A percentile compares a stretch with the other conserved stretches of the same genome.
phyloP scores from a whole-genome alignment of 2,797 vertebrate species.

The Australoheros facetus region DNA sequence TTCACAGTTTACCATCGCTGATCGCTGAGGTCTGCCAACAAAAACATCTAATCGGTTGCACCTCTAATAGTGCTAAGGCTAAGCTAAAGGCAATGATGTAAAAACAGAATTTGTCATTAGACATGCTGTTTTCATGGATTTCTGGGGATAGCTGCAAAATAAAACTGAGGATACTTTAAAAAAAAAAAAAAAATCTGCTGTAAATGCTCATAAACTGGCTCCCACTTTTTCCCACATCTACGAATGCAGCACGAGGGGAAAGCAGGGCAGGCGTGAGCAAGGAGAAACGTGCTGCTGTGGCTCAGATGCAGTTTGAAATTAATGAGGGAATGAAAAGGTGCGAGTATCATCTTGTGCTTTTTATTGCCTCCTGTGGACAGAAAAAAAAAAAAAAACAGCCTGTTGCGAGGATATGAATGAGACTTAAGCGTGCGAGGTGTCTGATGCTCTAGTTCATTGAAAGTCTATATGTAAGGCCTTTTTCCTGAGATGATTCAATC shows the following conservation, averaged over 20 bases:
- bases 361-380: neutral
- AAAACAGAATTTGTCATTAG: too few relatives aligned
- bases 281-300: slow-evolving; percentile 1
- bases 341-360: neutral
- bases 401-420: neutral
- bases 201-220: fast-evolving
- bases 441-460: too few relatives aligned
- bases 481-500: too few relatives aligned
- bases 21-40: too few relatives aligned
- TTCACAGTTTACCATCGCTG: too few relatives aligned
- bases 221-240: neutral
- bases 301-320: slow-evolving; percentile 5
- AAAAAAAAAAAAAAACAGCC: neutral
- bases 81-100: too few relatives aligned
- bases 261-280: slow-evolving; percentile 30
- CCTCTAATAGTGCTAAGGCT: too few relatives aligned
- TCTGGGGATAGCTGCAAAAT: neutral
- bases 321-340: slow-evolving; percentile 3
- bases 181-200: fast-evolving
- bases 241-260: slow-evolving; percentile 27
- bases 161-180: neutral
- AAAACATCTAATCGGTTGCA: too few relatives aligned
- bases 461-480: too few relatives aligned
- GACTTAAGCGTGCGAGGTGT: neutral
- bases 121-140: too few relatives aligned